phyloP scores from a whole-genome alignment of 1,140 invertebrate species.

The Trichonephila clavipes region DNA sequence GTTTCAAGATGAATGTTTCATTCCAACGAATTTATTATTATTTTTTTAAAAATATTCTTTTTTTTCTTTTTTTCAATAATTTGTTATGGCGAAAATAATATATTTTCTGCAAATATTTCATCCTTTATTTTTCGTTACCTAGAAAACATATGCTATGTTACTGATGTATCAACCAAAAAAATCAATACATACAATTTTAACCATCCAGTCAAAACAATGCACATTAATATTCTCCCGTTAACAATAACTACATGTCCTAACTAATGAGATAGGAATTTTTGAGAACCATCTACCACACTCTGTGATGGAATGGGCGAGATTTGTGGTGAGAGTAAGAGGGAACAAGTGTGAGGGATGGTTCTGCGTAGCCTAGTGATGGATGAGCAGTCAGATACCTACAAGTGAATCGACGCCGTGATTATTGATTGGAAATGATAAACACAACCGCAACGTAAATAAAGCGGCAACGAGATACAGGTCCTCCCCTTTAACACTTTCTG shows the following conservation, averaged over 20 bases:
- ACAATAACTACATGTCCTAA: not conserved
- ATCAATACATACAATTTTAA: no score
- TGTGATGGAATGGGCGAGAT: not conserved
- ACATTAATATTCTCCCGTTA: not conserved
- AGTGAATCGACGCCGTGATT: constrained; percentile 22
- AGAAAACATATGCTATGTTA: no score
- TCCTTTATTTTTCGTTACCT: no score
- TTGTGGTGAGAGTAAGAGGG: not conserved
- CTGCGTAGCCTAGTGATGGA: not conserved
- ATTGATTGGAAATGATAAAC: constrained; percentile 30
- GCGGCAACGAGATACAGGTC: not conserved
- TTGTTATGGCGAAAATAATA: no score
- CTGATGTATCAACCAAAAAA: no score
- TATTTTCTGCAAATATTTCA: no score
- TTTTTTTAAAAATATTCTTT: no score
- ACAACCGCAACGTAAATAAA: constrained; percentile 2
- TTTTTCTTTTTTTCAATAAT: no score
- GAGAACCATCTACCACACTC: not conserved
- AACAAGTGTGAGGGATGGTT: not conserved
- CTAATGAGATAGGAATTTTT: not conserved
- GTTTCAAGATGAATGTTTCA: no score
- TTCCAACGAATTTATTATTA: no score
- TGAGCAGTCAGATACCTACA: not conserved
- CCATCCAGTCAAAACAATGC: not conserved
- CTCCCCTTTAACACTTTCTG: not conserved